Percentiles rank a stretch among this genome's conserved stretches.
Evolutionary conservation across 2,797 vertebrate genomes (phyloP).

Genomic region (Hemibagrus guttatus): DNA sequence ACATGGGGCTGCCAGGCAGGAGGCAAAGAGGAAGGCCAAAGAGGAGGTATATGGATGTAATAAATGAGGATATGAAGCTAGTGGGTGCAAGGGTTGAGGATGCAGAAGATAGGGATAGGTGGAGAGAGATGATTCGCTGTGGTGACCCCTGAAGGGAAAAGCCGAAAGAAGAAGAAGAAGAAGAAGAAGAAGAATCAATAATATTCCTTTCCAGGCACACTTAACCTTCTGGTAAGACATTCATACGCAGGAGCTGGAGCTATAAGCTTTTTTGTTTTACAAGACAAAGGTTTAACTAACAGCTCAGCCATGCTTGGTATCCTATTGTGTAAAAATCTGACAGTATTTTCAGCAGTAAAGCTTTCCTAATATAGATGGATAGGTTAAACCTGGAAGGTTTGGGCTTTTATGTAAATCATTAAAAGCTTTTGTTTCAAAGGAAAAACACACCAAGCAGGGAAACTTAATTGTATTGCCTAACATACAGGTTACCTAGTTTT

Average conservation of each 20-base stretch:
- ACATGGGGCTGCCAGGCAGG: too few relatives aligned
- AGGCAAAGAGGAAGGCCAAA: too few relatives aligned
- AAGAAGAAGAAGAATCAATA: too few relatives aligned
- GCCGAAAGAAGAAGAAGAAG: too few relatives aligned
- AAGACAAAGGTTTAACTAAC: conserved; percentile 33
- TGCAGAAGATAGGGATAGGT: too few relatives aligned
- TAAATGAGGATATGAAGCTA: too few relatives aligned
- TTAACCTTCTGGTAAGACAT: conserved; percentile 2
- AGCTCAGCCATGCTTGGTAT: background rate
- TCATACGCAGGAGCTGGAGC: conserved; percentile 10
- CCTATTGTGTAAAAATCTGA: conserved; percentile 25
- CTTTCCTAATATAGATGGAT: conserved; percentile 18
- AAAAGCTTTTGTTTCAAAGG: background rate
- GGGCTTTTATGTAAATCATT: background rate
- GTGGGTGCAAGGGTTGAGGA: too few relatives aligned
- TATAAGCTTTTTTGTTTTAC: background rate
- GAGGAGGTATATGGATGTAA: too few relatives aligned
- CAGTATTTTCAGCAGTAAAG: conserved; percentile 10
- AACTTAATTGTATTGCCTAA: background rate
- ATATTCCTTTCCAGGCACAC: conserved; percentile 12
- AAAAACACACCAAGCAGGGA: background rate
- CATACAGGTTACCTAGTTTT: too few relatives aligned
- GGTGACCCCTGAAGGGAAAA: too few relatives aligned
- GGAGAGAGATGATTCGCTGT: too few relatives aligned
- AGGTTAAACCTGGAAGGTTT: background rate